Evolutionary conservation across 2,888 invertebrate species (phyloP).

Genomic region (Pheosia tremula): DNA sequence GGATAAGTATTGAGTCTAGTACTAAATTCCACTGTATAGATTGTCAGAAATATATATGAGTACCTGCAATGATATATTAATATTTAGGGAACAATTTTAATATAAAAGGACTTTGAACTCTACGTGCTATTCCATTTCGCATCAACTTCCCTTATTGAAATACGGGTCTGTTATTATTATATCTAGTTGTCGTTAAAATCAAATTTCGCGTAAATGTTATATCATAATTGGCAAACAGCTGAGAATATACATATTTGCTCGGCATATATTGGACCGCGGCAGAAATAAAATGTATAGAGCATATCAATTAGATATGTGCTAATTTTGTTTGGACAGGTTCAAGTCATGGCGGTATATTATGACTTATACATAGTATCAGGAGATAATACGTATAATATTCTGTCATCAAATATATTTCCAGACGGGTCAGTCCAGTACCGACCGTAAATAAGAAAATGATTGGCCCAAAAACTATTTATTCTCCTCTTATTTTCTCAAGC

Average conservation of each 20-base stretch:
- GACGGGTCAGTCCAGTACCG: no score
- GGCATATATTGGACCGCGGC: neutral
- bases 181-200: constrained; percentile 1
- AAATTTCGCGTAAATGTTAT: neutral
- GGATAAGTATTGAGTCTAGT: no score
- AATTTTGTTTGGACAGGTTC: no score
- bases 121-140: neutral
- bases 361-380: neutral
- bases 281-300: neutral
- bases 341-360: no score
- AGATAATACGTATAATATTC: neutral
- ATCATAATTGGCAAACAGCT: neutral
- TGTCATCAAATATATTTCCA: no score
- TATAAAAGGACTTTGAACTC: neutral
- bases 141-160: constrained; percentile 2
- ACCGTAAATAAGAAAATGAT: constrained; percentile 6
- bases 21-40: no score
- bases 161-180: constrained; percentile 2
- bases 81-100: neutral
- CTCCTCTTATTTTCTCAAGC: constrained; percentile 15
- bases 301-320: no score
- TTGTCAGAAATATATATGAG: no score
- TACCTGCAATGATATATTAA: no score
- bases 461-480: constrained; percentile 4
- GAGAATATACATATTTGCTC: neutral